Percentiles rank a stretch among this genome's conserved stretches.
These are phyloP conservation scores for Epizoanthus scotinus DNA, from an alignment of 92 coral and sea anemone species.

Conservation along the genomic window DNA sequence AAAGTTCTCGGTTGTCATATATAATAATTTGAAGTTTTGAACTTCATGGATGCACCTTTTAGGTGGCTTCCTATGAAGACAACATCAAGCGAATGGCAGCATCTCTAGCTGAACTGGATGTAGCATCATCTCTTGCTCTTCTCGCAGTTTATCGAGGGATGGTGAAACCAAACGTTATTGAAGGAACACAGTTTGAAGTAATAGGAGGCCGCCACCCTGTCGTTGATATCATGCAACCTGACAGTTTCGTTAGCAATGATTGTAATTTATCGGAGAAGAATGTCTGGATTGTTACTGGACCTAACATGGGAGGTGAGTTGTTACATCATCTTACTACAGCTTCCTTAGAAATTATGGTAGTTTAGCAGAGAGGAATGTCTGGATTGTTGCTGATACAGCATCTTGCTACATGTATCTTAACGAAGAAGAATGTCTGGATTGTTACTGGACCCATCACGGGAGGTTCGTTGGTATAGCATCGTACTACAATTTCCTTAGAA, in stretches of 20 bases:
- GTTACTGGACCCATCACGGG: no score
- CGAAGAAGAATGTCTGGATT: background rate
- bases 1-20: no score
- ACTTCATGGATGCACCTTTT: background rate
- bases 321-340: background rate
- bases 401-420: no score
- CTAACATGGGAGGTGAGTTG: conserved; percentile 89
- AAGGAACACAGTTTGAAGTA: conserved; percentile 55
- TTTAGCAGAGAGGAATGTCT: conserved; percentile 52
- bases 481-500: no score
- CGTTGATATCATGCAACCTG: conserved; percentile 82
- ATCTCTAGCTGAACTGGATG: conserved; percentile 78
- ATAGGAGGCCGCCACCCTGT: conserved; percentile 87
- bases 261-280: conserved; percentile 67
- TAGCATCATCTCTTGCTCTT: conserved; percentile 75
- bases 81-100: conserved; percentile 65
- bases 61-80: conserved; percentile 79
- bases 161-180: conserved; percentile 59
- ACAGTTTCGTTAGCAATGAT: conserved; percentile 85
- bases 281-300: conserved; percentile 87
- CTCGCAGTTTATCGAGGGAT: conserved; percentile 78
- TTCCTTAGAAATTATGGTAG: conserved; percentile 79
- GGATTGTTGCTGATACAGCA: no score
- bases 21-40: no score
- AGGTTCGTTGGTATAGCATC: no score